Conservation (phyloP, 2,888 invertebrate genomes). For the Bimastos eiseni region DNA sequence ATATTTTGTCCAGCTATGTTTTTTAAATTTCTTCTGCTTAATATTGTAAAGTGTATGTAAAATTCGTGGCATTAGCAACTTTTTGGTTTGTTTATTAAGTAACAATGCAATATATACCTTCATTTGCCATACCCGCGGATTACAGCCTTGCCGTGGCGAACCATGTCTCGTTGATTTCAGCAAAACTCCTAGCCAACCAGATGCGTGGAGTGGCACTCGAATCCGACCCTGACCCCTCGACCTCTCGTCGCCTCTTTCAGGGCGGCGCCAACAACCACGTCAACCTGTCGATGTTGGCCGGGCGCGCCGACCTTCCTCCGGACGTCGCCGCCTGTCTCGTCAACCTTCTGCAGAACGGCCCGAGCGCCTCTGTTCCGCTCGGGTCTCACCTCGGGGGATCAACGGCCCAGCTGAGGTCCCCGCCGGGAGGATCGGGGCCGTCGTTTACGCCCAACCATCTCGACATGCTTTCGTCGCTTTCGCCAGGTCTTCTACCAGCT, state of each 20-base stretch:
- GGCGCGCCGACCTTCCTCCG: background rate
- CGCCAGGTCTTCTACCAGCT: background rate
- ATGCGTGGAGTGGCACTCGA: background rate
- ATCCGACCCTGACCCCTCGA: background rate
- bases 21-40: no score
- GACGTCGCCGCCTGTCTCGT: slow-evolving; percentile 14
- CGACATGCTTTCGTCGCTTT: background rate
- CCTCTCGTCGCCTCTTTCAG: background rate
- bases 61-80: no score
- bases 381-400: background rate
- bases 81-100: no score
- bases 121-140: background rate
- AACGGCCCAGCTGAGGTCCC: background rate
- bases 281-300: background rate
- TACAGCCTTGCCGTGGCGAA: background rate
- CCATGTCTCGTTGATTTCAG: background rate
- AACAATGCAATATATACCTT: background rate
- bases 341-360: slow-evolving; percentile 6
- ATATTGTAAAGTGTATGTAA: no score
- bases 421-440: background rate
- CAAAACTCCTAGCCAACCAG: slow-evolving; percentile 9
- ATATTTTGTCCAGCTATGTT: no score
- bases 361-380: background rate
- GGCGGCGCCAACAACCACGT: slow-evolving; percentile 9
- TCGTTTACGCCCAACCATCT: slow-evolving; percentile 5